Evolutionary conservation across 92 coral and sea anemone species (phyloP).

Genomic region (Phenganax stokvisi): DNA sequence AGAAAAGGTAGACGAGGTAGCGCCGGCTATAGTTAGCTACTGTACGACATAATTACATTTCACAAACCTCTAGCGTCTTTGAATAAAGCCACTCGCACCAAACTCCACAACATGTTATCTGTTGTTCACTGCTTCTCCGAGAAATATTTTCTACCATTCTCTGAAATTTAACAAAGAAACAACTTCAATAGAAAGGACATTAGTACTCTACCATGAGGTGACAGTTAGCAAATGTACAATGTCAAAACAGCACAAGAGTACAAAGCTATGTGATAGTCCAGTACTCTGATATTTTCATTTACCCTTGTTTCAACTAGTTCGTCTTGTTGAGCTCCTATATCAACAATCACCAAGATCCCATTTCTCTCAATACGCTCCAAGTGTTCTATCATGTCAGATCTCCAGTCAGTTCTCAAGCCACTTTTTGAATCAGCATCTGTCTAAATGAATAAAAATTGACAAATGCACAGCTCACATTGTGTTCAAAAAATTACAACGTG

Average conservation of each 20-base stretch:
- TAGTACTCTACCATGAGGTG: not conserved
- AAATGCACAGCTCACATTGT: not conserved
- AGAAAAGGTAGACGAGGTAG: too few relatives aligned
- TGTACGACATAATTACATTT: too few relatives aligned
- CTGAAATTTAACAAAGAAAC: not conserved
- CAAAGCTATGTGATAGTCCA: too few relatives aligned
- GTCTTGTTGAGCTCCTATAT: not conserved
- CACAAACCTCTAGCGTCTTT: not conserved
- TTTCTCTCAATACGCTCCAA: slow-evolving; percentile 20
- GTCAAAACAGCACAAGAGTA: too few relatives aligned
- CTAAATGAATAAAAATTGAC: not conserved
- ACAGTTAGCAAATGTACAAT: too few relatives aligned
- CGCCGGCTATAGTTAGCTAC: too few relatives aligned
- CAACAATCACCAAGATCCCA: slow-evolving; percentile 20
- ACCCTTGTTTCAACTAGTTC: slow-evolving; percentile 23
- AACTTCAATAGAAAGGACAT: not conserved
- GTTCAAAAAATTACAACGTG: too few relatives aligned
- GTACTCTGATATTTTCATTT: too few relatives aligned
- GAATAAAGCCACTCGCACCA: slow-evolving; percentile 24
- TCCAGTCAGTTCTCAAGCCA: not conserved
- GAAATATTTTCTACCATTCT: not conserved
- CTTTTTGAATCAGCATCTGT: not conserved
- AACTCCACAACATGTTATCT: slow-evolving; percentile 26
- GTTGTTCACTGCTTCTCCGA: slow-evolving; percentile 14
- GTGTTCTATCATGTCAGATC: not conserved